phyloP scores from a whole-genome alignment of 1,140 invertebrate species.

The Diuraphis noxia region DNA sequence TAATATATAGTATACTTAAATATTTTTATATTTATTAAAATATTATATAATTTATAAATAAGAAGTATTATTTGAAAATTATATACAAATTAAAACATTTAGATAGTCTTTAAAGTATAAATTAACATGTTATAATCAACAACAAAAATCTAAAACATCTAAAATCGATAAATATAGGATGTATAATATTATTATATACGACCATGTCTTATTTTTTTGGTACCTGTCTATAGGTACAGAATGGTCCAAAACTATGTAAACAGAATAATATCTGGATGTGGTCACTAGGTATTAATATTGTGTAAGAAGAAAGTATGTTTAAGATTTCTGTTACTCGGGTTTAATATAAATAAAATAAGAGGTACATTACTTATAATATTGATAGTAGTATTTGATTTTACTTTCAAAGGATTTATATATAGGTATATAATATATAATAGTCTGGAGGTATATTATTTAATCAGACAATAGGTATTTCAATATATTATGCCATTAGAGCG shows the following conservation, averaged over 20 bases:
- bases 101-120: slow-evolving; percentile 3
- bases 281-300: neutral
- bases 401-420: neutral
- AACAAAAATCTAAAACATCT: slow-evolving; percentile 9
- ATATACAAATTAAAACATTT: neutral
- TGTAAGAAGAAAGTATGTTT: neutral
- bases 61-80: neutral
- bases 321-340: neutral
- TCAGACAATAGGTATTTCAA: neutral
- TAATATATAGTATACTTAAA: slow-evolving; percentile 11
- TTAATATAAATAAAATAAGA: neutral
- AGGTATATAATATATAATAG: too few relatives aligned
- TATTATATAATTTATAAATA: slow-evolving; percentile 4
- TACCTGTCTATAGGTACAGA: neutral
- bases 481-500: neutral
- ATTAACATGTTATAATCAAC: neutral
- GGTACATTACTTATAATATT: neutral
- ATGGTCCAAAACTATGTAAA: neutral
- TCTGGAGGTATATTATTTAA: neutral
- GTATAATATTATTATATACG: neutral
- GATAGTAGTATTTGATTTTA: neutral
- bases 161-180: neutral
- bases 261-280: neutral
- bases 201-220: neutral
- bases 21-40: slow-evolving; percentile 11